A percentile compares a stretch with the other conserved stretches of the same genome.
Conservation (phyloP, 2,888 invertebrate genomes). For the Lypha dubia region DNA sequence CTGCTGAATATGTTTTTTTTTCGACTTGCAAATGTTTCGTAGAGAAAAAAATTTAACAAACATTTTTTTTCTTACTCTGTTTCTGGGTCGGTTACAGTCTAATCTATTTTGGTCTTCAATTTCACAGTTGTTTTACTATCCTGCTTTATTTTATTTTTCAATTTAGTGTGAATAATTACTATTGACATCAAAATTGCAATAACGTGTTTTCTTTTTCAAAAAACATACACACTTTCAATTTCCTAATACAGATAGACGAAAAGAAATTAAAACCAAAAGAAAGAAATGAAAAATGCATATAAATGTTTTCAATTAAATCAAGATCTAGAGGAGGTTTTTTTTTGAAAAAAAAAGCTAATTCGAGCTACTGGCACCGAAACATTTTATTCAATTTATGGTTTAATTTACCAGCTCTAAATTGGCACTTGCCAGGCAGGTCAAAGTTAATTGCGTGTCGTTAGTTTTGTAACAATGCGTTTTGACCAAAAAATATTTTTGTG, state of each 20-base stretch:
- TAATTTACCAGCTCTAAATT: slow-evolving; percentile 53
- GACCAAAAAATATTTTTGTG: no score
- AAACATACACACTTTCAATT: slow-evolving; percentile 67
- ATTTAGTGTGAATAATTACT: slow-evolving; percentile 73
- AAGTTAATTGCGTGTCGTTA: slow-evolving; percentile 54
- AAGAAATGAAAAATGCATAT: neutral
- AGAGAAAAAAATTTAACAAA: slow-evolving; percentile 24
- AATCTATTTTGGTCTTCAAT: slow-evolving; percentile 33
- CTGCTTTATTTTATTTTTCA: slow-evolving; percentile 46
- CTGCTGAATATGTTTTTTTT: neutral
- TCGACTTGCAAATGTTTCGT: slow-evolving; percentile 58
- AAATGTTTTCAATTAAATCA: slow-evolving; percentile 46
- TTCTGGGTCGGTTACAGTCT: slow-evolving; percentile 25
- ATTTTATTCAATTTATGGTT: slow-evolving; percentile 32
- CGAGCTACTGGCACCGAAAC: neutral
- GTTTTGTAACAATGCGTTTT: neutral
- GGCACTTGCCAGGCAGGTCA: slow-evolving; percentile 60
- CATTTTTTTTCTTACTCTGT: slow-evolving; percentile 21
- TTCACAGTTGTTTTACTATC: slow-evolving; percentile 61
- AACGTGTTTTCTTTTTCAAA: slow-evolving; percentile 70
- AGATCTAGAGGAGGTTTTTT: slow-evolving; percentile 27
- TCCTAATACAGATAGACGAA: slow-evolving; percentile 50
- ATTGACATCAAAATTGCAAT: slow-evolving; percentile 73
- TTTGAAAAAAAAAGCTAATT: neutral
- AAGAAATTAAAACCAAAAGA: slow-evolving; percentile 20